Base-by-base conservation (phyloP, 2,888 invertebrate genomes). In the Epicampocera succincta region DNA sequence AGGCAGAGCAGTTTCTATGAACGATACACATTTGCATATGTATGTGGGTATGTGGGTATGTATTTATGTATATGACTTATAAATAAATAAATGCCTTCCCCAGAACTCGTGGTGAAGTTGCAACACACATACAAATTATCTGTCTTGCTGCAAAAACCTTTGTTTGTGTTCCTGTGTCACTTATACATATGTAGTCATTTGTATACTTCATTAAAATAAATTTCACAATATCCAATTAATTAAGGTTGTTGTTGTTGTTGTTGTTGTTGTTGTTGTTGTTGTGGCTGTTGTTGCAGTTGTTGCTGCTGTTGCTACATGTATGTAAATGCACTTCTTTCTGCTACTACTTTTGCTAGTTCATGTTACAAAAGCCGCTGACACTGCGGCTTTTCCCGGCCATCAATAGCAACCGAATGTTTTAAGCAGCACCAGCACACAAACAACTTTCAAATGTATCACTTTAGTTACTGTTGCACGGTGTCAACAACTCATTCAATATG, bases 401-500 rank as follows among this genome's bases (percentile, higher is more conserved):
- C 76, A 44, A 50, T 44, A 66, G 44, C 50, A 74, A 15, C 50
- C 50, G 19, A 65, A 56, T 38, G 54, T 46, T 48, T 40, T 6
- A 0, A 1, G 1, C 13, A 56, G 21, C 4, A 54, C 19, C 25
- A 15, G 17, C 2, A 44, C 44, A 19, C 46, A 17, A 58, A 6
- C 19, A 61, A 71, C 40, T 19, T 19, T 38, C 19, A 0, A 15
- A 12, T 54, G 13, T 50, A 65, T 72, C 25, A 40, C 42, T 40
- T n/a, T 9, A 21, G 13, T 17, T 61, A 33, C 40, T 81, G 74
- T 54, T 69, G 78, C 46, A 40, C 66, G 82, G 82, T 82, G 82
- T 82, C 79, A 78, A 83, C 83, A 83, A 83, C 83, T 83, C 83
- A 83, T 83, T 81, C 73, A 81, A 78, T 78, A 81, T 83, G 74